Evolutionary conservation across 2,113 vertebrate genomes (phyloP).

Genomic region (Cyprinodon brontotheroides): DNA sequence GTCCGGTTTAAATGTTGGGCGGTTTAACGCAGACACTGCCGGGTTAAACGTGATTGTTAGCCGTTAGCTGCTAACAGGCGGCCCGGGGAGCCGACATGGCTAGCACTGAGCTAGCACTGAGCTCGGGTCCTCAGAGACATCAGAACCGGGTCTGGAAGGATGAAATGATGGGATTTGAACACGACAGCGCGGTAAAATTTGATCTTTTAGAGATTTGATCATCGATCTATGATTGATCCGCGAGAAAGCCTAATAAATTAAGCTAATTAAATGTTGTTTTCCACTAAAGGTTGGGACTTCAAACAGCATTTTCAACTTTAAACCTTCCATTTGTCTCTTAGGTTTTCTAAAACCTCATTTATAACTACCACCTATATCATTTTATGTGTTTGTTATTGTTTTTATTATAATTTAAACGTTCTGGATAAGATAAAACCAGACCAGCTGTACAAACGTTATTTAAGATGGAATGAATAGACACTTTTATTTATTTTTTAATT

Average conservation of each 20-base stretch:
- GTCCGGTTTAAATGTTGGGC: not conserved
- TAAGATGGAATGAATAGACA: too few relatives aligned
- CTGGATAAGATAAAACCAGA: too few relatives aligned
- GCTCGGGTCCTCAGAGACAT: not conserved
- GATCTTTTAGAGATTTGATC: not conserved
- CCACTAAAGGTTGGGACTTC: not conserved
- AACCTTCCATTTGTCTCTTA: not conserved
- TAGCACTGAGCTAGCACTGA: not conserved
- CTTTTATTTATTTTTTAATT: too few relatives aligned
- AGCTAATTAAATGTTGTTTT: not conserved
- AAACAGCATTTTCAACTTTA: not conserved
- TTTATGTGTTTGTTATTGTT: too few relatives aligned
- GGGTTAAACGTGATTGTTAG: not conserved
- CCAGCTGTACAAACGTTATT: too few relatives aligned
- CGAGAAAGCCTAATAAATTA: not conserved
- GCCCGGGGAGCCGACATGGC: constrained; percentile 24
- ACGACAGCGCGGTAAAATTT: not conserved
- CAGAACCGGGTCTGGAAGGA: not conserved
- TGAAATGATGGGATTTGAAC: not conserved
- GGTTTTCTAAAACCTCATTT: not conserved
- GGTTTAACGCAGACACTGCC: constrained; percentile 1
- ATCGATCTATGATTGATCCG: not conserved
- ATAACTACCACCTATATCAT: too few relatives aligned
- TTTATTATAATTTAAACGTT: too few relatives aligned
- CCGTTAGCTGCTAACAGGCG: constrained; percentile 9